phyloP scores from a whole-genome alignment of 2,888 invertebrate genomes.

The Limnephilus rhombicus region DNA sequence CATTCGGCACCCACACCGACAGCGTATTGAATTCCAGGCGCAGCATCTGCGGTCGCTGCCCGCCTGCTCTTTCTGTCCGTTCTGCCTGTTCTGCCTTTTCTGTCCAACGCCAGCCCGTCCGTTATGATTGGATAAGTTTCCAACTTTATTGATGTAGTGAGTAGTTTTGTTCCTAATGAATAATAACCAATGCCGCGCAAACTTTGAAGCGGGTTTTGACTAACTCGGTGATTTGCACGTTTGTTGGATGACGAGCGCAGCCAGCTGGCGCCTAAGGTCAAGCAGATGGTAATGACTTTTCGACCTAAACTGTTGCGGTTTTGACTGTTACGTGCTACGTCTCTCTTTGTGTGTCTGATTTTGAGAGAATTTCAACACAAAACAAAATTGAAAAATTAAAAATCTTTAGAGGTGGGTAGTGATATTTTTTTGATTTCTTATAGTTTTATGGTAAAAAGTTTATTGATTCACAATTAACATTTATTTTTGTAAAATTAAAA shows the following conservation, averaged over 20 bases:
- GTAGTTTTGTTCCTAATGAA: background rate
- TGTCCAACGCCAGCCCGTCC: background rate
- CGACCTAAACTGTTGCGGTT: background rate
- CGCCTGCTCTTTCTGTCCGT: background rate
- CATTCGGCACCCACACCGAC: background rate
- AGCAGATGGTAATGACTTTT: background rate
- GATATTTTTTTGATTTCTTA: background rate
- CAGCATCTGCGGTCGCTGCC: background rate
- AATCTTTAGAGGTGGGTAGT: background rate
- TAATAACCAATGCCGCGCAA: background rate
- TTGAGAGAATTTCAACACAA: too few relatives aligned
- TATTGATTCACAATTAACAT: too few relatives aligned
- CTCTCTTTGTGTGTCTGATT: background rate
- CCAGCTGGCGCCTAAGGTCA: background rate
- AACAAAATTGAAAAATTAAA: too few relatives aligned
- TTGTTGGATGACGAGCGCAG: background rate
- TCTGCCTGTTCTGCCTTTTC: too few relatives aligned
- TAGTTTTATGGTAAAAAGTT: too few relatives aligned
- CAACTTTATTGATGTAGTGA: background rate
- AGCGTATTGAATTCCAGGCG: background rate
- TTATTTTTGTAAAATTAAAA: too few relatives aligned
- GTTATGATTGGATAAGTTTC: background rate
- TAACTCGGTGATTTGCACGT: conserved; percentile 1
- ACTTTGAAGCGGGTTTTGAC: background rate
- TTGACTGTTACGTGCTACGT: background rate